Evolutionary conservation across 1,140 invertebrate species (phyloP), one percentile per base, ranked within the genome.

Genomic region (Pogonomyrmex californicus): DNA sequence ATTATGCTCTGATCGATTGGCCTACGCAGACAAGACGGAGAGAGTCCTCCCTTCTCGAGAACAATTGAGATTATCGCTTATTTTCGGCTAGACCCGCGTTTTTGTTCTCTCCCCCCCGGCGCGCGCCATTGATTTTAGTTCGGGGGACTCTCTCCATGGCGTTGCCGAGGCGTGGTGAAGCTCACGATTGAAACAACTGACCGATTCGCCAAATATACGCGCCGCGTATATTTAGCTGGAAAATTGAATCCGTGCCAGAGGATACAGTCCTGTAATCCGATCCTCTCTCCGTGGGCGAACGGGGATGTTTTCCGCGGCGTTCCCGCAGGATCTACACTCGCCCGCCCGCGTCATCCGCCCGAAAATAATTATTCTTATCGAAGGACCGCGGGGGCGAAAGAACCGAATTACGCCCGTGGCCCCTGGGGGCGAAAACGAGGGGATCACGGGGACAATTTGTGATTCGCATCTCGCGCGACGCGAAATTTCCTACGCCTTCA

Each of bases 191-290:
- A 75, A 77, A 89, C 76, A 89, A 86, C 63, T 63, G 63, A 81
- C 82, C 83, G 71, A 90, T 89, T 89, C 70, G 87, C 76, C 79
- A 81, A 90, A 89, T 86, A 77, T 89, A 81, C 88, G 78, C 75
- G 65, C 38, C 38, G 73, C 36, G 70, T 91, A 86, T 83, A 86
- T 91, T 91, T 91, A 88, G 81, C 86, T 88, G 77, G 81, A 83
- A 86, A 91, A 88, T 91, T 90, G 87, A 86, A 90, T 76, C 77
- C 70, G 30, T 91, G 87, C 90, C 90, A 91, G 65, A 68, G 90
- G 87, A 89, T 85, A 68, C 71, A 62, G 54, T 81, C 87, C 86
- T 91, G 90, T 89, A 91, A 91, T 91, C 85, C 81, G 88, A 91
- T 91, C 87, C 79, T 77, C 36, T 81, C 33, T 41, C 33, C 23